Percentiles rank a stretch among this genome's conserved stretches.
These are phyloP conservation scores for Apteryx mantelli DNA, from an alignment of 2,113 vertebrate genomes.

Conservation along the genomic window DNA sequence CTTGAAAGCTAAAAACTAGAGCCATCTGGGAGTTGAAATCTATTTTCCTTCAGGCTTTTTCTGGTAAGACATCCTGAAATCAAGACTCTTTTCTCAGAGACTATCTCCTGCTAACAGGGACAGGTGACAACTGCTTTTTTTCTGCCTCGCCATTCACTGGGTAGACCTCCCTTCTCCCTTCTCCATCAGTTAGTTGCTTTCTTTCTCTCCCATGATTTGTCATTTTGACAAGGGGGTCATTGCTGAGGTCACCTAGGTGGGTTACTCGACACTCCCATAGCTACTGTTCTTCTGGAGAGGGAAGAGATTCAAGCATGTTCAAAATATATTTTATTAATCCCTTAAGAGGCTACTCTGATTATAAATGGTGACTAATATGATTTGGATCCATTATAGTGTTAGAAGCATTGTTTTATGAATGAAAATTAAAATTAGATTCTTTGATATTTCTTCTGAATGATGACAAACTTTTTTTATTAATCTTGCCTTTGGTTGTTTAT, in stretches of 20 bases:
- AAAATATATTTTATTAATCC: not conserved
- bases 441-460: not conserved
- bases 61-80: not conserved
- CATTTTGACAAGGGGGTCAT: not conserved
- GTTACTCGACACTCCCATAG: not conserved
- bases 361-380: not conserved
- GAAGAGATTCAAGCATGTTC: not conserved
- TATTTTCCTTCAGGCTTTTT: not conserved
- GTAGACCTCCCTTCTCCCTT: not conserved
- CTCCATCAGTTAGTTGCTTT: not conserved
- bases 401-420: not conserved
- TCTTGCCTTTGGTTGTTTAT: not conserved
- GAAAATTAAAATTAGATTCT: not conserved
- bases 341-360: not conserved
- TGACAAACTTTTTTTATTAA: not conserved
- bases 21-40: not conserved
- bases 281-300: not conserved
- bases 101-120: not conserved
- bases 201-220: not conserved
- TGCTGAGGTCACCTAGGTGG: fast-evolving
- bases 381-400: not conserved
- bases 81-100: not conserved
- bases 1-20: not conserved
- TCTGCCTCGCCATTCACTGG: too few species aligned
- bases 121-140: fast-evolving